Conservation (phyloP, 2,113 vertebrate species). For the Ammospiza caudacuta region DNA sequence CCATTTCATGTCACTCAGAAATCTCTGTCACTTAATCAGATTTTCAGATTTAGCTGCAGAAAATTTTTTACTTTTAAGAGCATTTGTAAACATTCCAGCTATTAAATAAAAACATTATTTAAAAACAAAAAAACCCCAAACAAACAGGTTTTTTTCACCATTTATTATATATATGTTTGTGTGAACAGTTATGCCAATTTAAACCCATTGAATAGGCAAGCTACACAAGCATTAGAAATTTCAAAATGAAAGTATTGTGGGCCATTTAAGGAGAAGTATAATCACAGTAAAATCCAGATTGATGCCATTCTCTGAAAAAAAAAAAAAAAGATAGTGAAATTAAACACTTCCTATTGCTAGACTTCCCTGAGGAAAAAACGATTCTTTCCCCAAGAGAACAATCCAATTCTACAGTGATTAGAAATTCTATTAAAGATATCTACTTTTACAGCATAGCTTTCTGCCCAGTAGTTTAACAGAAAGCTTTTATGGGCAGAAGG, state of each 20-base stretch:
- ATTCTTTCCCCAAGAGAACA: neutral
- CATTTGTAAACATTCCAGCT: neutral
- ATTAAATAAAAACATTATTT: neutral
- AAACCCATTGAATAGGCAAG: neutral
- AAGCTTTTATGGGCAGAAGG: neutral
- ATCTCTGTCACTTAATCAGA: neutral
- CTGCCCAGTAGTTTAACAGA: neutral
- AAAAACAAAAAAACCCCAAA: neutral
- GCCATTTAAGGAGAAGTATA: neutral
- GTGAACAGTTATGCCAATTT: neutral
- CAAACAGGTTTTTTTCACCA: neutral
- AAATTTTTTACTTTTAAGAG: slow-evolving; percentile 29
- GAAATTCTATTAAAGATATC: neutral
- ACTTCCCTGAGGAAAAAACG: neutral
- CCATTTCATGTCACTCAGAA: neutral
- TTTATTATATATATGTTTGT: neutral
- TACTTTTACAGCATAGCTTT: neutral
- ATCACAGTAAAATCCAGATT: neutral
- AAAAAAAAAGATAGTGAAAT: neutral
- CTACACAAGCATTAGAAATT: neutral
- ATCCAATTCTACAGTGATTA: neutral
- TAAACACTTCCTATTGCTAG: neutral
- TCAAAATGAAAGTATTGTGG: neutral
- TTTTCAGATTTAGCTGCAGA: slow-evolving; percentile 21
- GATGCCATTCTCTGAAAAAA: neutral